A percentile compares a stretch with the other conserved stretches of the same genome.
Evolutionary conservation across 2,888 invertebrate species (phyloP).

Genomic region (Pristionchus entomophagus): DNA sequence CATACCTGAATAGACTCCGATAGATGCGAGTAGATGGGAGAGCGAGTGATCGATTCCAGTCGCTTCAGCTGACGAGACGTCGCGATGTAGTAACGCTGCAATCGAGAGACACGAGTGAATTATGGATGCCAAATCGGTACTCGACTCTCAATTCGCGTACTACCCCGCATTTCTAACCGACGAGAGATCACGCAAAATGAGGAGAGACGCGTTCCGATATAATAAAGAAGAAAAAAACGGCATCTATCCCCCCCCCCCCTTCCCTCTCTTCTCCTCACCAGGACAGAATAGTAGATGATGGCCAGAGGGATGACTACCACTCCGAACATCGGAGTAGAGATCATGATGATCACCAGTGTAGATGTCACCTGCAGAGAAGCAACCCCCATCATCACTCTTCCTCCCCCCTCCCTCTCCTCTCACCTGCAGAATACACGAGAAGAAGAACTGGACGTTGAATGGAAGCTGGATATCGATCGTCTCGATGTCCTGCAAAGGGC

Average conservation of each 20-base stretch:
- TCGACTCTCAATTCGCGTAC: not conserved
- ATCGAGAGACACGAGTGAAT: not conserved
- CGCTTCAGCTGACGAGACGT: slow-evolving; percentile 86
- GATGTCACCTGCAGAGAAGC: slow-evolving; percentile 59
- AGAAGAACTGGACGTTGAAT: slow-evolving; percentile 74
- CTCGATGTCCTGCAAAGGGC: slow-evolving; percentile 68
- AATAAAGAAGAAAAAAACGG: too few relatives aligned
- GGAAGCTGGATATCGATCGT: slow-evolving; percentile 74
- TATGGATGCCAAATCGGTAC: not conserved
- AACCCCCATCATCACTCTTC: not conserved
- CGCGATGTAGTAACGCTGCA: slow-evolving; percentile 91
- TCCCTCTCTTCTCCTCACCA: slow-evolving; percentile 57
- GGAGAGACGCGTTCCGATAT: too few relatives aligned
- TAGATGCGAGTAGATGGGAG: slow-evolving; percentile 75
- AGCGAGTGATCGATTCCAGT: slow-evolving; percentile 74
- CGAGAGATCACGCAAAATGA: too few relatives aligned
- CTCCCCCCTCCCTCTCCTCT: not conserved
- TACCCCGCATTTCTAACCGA: too few relatives aligned
- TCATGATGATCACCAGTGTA: slow-evolving; percentile 73
- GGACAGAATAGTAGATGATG: slow-evolving; percentile 70
- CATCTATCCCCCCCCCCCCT: too few relatives aligned
- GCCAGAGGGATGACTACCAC: slow-evolving; percentile 70
- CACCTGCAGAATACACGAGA: slow-evolving; percentile 72
- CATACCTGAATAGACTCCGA: slow-evolving; percentile 71
- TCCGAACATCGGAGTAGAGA: slow-evolving; percentile 74